Conservation (phyloP, 2,888 invertebrate genomes). For the Pollenia amentaria region DNA sequence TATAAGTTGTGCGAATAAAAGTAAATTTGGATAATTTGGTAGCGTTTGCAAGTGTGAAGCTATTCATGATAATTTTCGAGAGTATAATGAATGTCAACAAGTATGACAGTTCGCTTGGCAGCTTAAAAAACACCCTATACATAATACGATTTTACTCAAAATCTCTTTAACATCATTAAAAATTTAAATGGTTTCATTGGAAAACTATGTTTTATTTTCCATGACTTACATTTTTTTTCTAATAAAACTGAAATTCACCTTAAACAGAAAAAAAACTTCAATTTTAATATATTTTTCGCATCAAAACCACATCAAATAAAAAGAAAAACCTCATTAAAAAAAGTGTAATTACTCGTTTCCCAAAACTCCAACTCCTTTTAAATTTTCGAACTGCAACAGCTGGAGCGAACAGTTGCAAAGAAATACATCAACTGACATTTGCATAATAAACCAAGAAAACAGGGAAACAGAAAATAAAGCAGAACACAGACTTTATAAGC, state of each 20-base stretch:
- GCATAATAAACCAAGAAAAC: constrained; percentile 64
- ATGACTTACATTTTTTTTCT: neutral
- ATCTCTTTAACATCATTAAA: too few relatives aligned
- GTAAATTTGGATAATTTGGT: too few relatives aligned
- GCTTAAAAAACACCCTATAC: too few relatives aligned
- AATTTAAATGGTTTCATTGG: neutral
- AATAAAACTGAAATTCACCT: neutral
- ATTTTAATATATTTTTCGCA: constrained; percentile 4
- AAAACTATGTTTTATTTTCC: neutral
- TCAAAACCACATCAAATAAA: neutral
- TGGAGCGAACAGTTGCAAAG: constrained; percentile 14
- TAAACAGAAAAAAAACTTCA: neutral
- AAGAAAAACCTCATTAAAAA: neutral
- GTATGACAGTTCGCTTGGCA: too few relatives aligned
- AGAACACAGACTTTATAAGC: neutral
- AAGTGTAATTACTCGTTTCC: constrained; percentile 14
- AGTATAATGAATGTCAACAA: too few relatives aligned
- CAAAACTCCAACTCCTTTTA: neutral
- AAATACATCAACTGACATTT: constrained; percentile 62
- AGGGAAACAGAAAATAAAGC: constrained; percentile 56
- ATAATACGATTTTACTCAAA: too few relatives aligned
- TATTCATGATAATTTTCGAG: too few relatives aligned
- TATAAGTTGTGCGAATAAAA: too few relatives aligned
- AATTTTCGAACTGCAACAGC: neutral
- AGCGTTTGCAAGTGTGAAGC: too few relatives aligned